phyloP scores from a whole-genome alignment of 2,113 vertebrate genomes.

The Mirza zaza region DNA sequence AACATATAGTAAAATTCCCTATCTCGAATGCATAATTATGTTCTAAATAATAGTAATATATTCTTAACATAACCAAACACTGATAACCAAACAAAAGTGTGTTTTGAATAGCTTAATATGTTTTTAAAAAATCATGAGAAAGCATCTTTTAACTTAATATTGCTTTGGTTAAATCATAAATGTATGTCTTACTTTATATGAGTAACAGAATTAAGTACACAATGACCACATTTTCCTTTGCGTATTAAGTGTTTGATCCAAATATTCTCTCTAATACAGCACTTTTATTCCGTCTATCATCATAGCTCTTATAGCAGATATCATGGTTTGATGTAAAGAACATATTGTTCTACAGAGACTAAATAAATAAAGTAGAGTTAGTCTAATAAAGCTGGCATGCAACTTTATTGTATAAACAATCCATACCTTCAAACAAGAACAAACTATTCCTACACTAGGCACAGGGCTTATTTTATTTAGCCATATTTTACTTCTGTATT shows the following conservation, averaged over 20 bases:
- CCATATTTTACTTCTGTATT: background rate
- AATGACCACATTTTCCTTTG: background rate
- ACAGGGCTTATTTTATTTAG: background rate
- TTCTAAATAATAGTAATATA: slow-evolving; percentile 66
- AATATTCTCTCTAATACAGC: background rate
- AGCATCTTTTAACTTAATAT: background rate
- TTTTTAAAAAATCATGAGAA: background rate
- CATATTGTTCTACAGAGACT: background rate
- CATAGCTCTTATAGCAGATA: background rate
- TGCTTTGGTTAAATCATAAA: background rate
- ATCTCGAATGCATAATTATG: slow-evolving; percentile 62
- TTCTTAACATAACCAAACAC: slow-evolving; percentile 56
- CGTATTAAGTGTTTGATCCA: background rate
- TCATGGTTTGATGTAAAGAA: background rate
- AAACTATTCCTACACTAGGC: background rate
- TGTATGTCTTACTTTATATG: background rate
- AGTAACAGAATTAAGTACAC: background rate
- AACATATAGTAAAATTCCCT: slow-evolving; percentile 35
- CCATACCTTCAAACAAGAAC: background rate
- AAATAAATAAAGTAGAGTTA: background rate
- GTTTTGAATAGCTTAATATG: slow-evolving; percentile 61
- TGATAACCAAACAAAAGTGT: slow-evolving; percentile 55
- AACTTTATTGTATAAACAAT: background rate
- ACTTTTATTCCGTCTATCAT: background rate
- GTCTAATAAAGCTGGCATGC: background rate